Evolutionary conservation across 2,797 vertebrate species (phyloP).

Genomic region (Brachyalestes nurse): DNA sequence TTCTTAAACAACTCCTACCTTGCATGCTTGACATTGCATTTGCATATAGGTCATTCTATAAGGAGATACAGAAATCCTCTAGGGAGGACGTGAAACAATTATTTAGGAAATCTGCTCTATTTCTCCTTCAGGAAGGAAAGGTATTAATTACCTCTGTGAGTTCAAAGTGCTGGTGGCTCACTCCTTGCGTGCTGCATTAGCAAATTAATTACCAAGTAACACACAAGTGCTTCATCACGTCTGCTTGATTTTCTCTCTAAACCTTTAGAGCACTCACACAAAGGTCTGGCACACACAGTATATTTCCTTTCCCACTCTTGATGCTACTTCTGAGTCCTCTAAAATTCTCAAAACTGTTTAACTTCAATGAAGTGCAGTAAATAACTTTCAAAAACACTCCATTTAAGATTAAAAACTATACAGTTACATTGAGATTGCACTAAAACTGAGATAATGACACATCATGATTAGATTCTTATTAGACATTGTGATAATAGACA

Average conservation of each 20-base stretch:
- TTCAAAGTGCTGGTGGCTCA: slow-evolving; percentile 50
- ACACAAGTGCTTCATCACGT: slow-evolving; percentile 25
- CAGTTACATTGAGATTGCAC: neutral
- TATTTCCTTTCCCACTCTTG: neutral
- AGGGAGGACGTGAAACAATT: slow-evolving; percentile 63
- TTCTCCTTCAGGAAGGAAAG: slow-evolving; percentile 58
- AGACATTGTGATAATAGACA: too few relatives aligned
- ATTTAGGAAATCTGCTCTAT: slow-evolving; percentile 65
- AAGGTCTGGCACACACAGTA: neutral
- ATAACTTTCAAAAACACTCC: neutral
- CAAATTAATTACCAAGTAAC: slow-evolving; percentile 68
- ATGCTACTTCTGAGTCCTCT: neutral
- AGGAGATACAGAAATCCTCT: slow-evolving; percentile 51
- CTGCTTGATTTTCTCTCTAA: slow-evolving; percentile 3
- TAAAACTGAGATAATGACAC: too few relatives aligned
- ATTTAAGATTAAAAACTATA: neutral
- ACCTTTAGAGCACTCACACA: neutral
- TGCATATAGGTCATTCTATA: slow-evolving; percentile 78
- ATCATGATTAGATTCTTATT: too few relatives aligned
- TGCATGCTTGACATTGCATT: slow-evolving; percentile 75
- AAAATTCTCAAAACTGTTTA: neutral
- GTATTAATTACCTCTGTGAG: slow-evolving; percentile 69
- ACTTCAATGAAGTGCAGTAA: neutral
- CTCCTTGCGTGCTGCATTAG: slow-evolving; percentile 45
- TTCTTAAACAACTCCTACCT: slow-evolving; percentile 68